phyloP scores from a whole-genome alignment of 2,797 vertebrate species.

The Loris lydekkerianus region DNA sequence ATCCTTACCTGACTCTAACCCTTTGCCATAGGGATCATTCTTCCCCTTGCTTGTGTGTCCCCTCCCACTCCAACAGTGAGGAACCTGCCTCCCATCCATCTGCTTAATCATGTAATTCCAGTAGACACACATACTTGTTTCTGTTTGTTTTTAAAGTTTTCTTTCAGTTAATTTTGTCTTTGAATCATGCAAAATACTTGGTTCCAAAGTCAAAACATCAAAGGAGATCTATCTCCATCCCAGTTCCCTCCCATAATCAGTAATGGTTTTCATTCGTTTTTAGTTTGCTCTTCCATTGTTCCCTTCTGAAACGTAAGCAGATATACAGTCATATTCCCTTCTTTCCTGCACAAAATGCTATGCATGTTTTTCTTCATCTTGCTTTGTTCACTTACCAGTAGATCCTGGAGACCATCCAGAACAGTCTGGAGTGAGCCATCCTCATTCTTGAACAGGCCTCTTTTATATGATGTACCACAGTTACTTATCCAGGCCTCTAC shows the following conservation, averaged over 20 bases:
- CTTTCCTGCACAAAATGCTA: background rate
- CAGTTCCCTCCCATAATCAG: background rate
- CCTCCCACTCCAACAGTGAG: background rate
- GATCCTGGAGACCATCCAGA: slow-evolving; percentile 9
- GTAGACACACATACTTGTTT: background rate
- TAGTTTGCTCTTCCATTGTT: slow-evolving; percentile 11
- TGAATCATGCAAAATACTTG: background rate
- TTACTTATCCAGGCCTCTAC: background rate
- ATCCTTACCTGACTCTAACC: background rate
- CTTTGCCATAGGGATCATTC: background rate
- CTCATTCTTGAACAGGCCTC: background rate
- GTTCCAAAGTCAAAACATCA: slow-evolving; percentile 19
- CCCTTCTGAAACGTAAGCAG: slow-evolving; percentile 42
- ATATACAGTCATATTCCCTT: background rate
- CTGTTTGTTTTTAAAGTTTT: background rate
- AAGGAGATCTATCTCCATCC: background rate
- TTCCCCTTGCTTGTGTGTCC: background rate
- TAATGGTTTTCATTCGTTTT: background rate
- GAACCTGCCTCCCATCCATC: background rate
- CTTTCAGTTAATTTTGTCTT: slow-evolving; percentile 28
- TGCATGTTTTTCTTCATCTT: background rate
- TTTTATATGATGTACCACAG: background rate
- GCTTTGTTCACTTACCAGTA: background rate
- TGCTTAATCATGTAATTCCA: background rate
- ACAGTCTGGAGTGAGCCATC: background rate